Base-by-base conservation (phyloP, 2,113 vertebrate genomes). In the Elgaria multicarinata region DNA sequence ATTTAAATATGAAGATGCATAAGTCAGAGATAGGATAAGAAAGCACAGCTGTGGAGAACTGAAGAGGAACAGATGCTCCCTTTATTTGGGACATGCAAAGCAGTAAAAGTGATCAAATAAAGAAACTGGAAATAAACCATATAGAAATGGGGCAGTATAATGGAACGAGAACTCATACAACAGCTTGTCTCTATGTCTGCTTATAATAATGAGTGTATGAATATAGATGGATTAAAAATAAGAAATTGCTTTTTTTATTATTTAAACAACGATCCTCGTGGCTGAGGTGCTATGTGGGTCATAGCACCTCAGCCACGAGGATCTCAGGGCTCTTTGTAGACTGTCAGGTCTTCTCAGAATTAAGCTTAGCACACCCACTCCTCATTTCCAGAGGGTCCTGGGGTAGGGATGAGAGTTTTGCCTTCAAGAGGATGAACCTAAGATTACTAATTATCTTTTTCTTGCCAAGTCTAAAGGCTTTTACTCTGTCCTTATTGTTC, bases 1-100 rank as follows among this genome's bases (percentile, higher is more conserved):
- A 62, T 14, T 62, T 62, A 62, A 62, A 88, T 0, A 22, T 87
- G 3, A 87, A 71, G 46, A 71, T 64, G 55, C 33, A 69, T 2
- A 28, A 87, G 64, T 55, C 33, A 55, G 62, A 76, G 46, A 69
- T 24, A 69, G 42, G 36, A 53, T 1, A 80, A 28, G 77, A 39
- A 0, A 72, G 72, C 85, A 74, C 66, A 64, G 39, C 84, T 76
- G 69, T 31, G 10, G 74, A 86, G 82, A 78, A 46, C 39, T 0
- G 0, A 58, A 50, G 24, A 90, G 87, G 14, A 53, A 44, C 92
- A 64, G 3, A 77, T 89, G 58, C 50, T 85, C 26, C 46, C 18
- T 87, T 75, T 86, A 71, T 62, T 87, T 90, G 64, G 36, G 39
- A 88, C 71, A 80, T 85, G 64, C 71, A 50, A 31, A 91, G 81